Base-by-base conservation (phyloP, 2,888 invertebrate genomes). In the Tetranychus piercei region DNA sequence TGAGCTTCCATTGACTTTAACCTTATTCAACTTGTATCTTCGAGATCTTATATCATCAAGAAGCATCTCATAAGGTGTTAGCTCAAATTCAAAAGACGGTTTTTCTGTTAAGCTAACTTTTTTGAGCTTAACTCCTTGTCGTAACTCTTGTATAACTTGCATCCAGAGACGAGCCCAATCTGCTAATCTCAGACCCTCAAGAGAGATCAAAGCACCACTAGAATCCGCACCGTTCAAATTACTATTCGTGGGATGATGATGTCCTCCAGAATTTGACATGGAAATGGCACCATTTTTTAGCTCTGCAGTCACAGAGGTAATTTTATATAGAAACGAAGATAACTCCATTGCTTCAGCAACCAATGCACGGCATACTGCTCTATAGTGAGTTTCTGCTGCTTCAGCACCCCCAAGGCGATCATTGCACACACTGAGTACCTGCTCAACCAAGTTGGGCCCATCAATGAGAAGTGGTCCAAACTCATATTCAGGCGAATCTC, bases 1-100 rank as follows among this genome's bases (percentile, higher is more conserved):
- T 81, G 91, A 87, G 83, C 89, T 88, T 73, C 91, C 91, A 82
- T 91, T 90, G 76, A 83, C 82, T 81, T 81, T 81, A 55, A 83
- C 81, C 85, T 94, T 94, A 82, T 90, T 88, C 79, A 95, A 86
- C 81, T 90, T 91, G 85, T 92, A 95, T 81, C 93, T 84, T 82
- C 91, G 88, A 77, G 91, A 88, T 79, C 94, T 86, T 81, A 96
- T 95, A 82, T 96, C 95, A 82, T 94, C 92, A 90, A 96, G 92
- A 75, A 96, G 87, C 81, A 94, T 93, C 85, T 96, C 95, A 81
- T 94, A 95, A 18, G 95, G 95, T 71, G 95, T 96, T 80, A 95
- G 84, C 83, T 94, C 94, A 83, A 89, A 95, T 83, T 95, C 94
- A 77, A 91, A 89, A 0, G 81, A 80, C 9, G 90, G 90, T 67